Conservation (phyloP, 1,140 invertebrate species). For the Himalopsyche phryganea region DNA sequence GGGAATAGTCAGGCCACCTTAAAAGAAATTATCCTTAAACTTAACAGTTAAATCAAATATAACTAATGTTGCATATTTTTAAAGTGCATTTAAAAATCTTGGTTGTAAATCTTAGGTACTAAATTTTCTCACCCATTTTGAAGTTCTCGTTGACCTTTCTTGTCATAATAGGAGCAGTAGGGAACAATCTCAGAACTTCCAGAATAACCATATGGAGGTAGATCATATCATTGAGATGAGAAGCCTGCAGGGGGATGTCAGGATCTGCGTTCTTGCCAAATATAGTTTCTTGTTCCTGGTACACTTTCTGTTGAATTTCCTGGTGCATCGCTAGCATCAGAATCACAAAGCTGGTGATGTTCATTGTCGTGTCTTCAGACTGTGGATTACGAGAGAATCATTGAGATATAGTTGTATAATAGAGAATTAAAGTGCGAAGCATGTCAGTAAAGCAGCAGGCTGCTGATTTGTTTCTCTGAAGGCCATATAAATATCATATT, state of each 20-base stretch:
- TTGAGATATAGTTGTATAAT: no score
- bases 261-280: background rate
- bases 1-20: slow-evolving; percentile 41
- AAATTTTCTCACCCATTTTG: background rate
- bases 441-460: no score
- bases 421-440: no score
- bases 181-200: slow-evolving; percentile 6
- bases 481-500: no score
- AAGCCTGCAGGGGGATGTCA: background rate
- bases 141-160: slow-evolving; percentile 4
- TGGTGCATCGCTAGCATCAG: slow-evolving; percentile 10
- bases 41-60: no score
- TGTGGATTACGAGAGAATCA: no score
- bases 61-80: no score
- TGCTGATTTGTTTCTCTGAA: no score
- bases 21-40: no score
- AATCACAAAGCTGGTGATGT: background rate
- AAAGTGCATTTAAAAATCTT: no score
- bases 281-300: background rate
- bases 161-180: background rate
- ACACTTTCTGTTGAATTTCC: slow-evolving; percentile 1
- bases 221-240: background rate
- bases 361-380: slow-evolving; percentile 1
- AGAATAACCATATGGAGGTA: slow-evolving; percentile 2
- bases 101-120: no score